Conservation (phyloP, 2,797 vertebrate genomes). For the Chrysocyon brachyurus region DNA sequence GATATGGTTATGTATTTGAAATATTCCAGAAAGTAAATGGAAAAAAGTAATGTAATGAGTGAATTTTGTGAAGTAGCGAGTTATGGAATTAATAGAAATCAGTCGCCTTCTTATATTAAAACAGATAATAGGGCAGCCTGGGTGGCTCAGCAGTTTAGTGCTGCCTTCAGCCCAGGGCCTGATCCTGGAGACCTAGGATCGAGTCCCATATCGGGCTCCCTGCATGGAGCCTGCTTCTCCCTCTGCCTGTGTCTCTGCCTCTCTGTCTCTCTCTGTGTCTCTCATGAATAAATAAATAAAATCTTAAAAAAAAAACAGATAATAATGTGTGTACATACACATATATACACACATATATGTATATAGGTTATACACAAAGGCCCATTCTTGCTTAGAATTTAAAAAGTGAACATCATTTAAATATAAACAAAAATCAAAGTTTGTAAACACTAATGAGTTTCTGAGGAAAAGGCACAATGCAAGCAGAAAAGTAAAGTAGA, state of each 20-base stretch:
- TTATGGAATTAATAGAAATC: not conserved
- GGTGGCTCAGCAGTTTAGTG: no score
- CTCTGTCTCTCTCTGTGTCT: no score
- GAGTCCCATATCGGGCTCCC: no score
- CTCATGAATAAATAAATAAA: no score
- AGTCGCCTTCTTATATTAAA: not conserved
- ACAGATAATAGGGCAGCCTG: not conserved
- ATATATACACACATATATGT: not conserved
- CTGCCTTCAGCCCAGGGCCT: no score
- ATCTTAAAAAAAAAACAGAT: not conserved
- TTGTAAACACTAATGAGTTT: not conserved
- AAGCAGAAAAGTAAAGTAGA: not conserved
- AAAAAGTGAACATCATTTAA: not conserved
- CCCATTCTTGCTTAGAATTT: not conserved
- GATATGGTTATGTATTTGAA: not conserved
- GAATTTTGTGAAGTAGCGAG: not conserved
- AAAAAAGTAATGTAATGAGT: slow-evolving; percentile 26
- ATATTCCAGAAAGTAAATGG: not conserved
- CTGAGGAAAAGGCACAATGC: not conserved
- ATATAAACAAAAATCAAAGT: not conserved
- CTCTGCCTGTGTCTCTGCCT: no score
- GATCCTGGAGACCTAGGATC: no score
- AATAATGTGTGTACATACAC: not conserved
- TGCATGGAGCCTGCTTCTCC: no score
- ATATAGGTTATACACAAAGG: not conserved